phyloP scores from a whole-genome alignment of 1,140 invertebrate genomes.

The Amphibalanus amphitrite region DNA sequence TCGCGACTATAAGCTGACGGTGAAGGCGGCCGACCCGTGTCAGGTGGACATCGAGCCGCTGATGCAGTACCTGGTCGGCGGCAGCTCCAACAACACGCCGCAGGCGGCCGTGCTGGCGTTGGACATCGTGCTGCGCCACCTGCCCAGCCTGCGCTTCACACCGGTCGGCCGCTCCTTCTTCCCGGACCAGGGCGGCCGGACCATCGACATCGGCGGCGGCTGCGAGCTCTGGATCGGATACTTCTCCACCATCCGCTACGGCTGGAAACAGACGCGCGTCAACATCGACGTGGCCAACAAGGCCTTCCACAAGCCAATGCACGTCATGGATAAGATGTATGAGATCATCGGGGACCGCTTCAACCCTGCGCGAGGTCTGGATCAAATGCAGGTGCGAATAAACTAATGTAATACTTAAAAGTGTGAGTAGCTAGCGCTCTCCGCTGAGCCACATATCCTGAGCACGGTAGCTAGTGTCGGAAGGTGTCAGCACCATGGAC shows the following conservation, averaged over 20 bases:
- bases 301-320: background rate
- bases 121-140: constrained; percentile 3
- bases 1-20: background rate
- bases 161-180: constrained; percentile 2
- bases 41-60: background rate
- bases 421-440: no score
- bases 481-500: no score
- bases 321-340: background rate
- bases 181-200: background rate
- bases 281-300: constrained; percentile 4
- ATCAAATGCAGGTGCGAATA: background rate
- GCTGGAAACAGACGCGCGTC: constrained; percentile 3
- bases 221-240: constrained; percentile 3
- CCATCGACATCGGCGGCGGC: constrained; percentile 4
- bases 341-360: background rate
- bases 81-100: background rate
- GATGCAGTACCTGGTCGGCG: background rate
- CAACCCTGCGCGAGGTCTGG: background rate
- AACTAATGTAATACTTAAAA: no score
- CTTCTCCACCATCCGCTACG: background rate
- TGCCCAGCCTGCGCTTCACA: constrained; percentile 3
- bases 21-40: background rate
- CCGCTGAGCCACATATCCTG: no score
- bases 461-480: no score
- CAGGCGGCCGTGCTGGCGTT: constrained; percentile 2